Evolutionary conservation across 2,888 invertebrate species (phyloP), one percentile per base, ranked within the genome.

Genomic region (Amphipoea oculea): DNA sequence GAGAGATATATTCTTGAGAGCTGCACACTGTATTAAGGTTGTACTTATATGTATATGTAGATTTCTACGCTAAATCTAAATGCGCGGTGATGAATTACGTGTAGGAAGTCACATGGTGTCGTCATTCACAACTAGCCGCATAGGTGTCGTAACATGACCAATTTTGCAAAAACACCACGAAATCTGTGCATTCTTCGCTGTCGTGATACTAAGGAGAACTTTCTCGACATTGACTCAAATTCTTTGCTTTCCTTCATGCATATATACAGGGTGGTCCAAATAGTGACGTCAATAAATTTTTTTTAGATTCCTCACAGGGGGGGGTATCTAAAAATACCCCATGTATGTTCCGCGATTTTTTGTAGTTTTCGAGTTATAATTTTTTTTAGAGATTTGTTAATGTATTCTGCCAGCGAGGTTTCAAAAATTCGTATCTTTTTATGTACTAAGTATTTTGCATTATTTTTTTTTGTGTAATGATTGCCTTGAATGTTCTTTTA

Each of bases 231-330:
- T 71, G 29, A 68, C 29, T 81, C 40, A 66, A 78, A 73, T 78
- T 79, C 76, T 78, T 78, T 73, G 62, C 78, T 87, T 81, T 81
- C 75, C 40, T 86, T 82, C 60, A 83, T 85, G 68, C 42, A 86
- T 86, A 88, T 78, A 54, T 70, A n/a, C n/a, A n/a, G n/a, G n/a
- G n/a, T n/a, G n/a, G n/a, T n/a, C n/a, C n/a, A n/a, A n/a, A n/a
- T n/a, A n/a, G n/a, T n/a, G n/a, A n/a, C n/a, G n/a, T n/a, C n/a
- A n/a, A n/a, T n/a, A n/a, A n/a, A n/a, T n/a, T n/a, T n/a, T n/a
- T n/a, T n/a, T n/a, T n/a, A n/a, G n/a, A n/a, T n/a, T n/a, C n/a
- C n/a, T n/a, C n/a, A n/a, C n/a, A n/a, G n/a, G n/a, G n/a, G n/a
- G n/a, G n/a, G n/a, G n/a, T n/a, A n/a, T n/a, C n/a, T n/a, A n/a